Evolutionary conservation across 2,113 vertebrate species (phyloP).

Genomic region (Brachyistius frenatus): DNA sequence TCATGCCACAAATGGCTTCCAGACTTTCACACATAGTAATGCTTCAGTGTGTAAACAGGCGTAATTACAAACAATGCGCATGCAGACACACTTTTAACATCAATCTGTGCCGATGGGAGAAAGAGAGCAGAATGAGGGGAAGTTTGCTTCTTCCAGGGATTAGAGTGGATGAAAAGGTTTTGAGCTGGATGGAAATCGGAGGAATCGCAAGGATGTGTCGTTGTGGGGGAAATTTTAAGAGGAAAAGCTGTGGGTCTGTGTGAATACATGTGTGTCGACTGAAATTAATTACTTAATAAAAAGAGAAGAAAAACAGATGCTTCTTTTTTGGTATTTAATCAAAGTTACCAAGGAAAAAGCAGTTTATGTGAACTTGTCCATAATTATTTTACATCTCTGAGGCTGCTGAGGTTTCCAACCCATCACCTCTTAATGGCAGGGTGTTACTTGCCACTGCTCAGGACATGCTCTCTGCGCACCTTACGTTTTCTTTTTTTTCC

Average conservation of each 20-base stretch:
- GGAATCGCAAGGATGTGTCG: constrained; percentile 43
- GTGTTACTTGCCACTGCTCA: constrained; percentile 34
- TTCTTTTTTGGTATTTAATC: constrained; percentile 21
- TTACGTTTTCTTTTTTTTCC: constrained; percentile 42
- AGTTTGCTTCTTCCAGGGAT: constrained; percentile 47
- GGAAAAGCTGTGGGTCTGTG: constrained; percentile 31
- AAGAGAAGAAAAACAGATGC: constrained; percentile 29
- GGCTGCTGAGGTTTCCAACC: constrained; percentile 41
- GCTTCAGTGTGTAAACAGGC: constrained; percentile 80
- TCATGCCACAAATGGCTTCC: constrained; percentile 83
- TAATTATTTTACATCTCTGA: constrained; percentile 49
- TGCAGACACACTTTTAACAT: constrained; percentile 77
- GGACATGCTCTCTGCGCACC: constrained; percentile 30
- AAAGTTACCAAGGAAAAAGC: constrained; percentile 36
- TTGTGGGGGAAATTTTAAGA: constrained; percentile 50
- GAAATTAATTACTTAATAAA: constrained; percentile 37
- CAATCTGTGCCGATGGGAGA: constrained; percentile 73
- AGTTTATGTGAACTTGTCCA: constrained; percentile 41
- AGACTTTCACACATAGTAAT: constrained; percentile 84
- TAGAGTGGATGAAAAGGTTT: constrained; percentile 58
- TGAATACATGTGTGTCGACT: constrained; percentile 46
- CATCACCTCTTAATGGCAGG: constrained; percentile 41
- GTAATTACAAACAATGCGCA: constrained; percentile 81
- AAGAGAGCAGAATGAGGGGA: constrained; percentile 54
- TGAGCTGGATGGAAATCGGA: constrained; percentile 50